Conservation (phyloP, 2,888 invertebrate species). For the Xanthostigma xanthostigma region DNA sequence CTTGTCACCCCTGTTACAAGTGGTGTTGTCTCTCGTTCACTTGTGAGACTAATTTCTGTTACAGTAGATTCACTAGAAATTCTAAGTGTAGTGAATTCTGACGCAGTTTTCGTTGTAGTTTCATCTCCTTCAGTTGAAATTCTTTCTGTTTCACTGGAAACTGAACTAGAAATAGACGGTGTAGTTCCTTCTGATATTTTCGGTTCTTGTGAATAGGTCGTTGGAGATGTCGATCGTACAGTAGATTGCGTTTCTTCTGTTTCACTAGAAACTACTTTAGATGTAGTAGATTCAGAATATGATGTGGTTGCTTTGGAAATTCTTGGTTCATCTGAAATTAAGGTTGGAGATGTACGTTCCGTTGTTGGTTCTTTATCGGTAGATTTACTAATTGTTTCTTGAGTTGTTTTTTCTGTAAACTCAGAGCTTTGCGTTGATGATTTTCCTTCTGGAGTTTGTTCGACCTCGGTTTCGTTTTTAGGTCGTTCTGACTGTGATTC, state of each 20-base stretch:
- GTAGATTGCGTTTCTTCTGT: too few relatives aligned
- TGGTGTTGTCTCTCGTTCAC: conserved; percentile 6
- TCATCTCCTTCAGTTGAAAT: conserved; percentile 3
- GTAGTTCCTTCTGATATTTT: conserved; percentile 5
- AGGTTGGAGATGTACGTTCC: too few relatives aligned
- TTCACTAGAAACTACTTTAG: neutral
- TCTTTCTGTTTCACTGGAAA: neutral
- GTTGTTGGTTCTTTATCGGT: too few relatives aligned
- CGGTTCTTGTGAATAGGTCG: neutral
- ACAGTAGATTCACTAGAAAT: conserved; percentile 4
- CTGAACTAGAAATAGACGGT: conserved; percentile 3
- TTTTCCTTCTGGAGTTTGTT: too few relatives aligned
- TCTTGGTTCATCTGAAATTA: neutral
- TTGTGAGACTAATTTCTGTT: neutral
- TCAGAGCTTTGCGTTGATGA: too few relatives aligned
- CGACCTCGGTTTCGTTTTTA: too few relatives aligned
- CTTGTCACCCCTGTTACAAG: conserved; percentile 5
- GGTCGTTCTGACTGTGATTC: too few relatives aligned
- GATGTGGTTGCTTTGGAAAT: conserved; percentile 6
- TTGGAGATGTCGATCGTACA: neutral
- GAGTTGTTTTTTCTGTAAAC: too few relatives aligned
- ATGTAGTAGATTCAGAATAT: neutral
- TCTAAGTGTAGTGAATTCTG: neutral
- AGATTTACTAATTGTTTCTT: too few relatives aligned
- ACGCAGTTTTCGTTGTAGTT: conserved; percentile 5